Base-by-base conservation (phyloP, 2,797 vertebrate species). In the Notamacropus eugenii region DNA sequence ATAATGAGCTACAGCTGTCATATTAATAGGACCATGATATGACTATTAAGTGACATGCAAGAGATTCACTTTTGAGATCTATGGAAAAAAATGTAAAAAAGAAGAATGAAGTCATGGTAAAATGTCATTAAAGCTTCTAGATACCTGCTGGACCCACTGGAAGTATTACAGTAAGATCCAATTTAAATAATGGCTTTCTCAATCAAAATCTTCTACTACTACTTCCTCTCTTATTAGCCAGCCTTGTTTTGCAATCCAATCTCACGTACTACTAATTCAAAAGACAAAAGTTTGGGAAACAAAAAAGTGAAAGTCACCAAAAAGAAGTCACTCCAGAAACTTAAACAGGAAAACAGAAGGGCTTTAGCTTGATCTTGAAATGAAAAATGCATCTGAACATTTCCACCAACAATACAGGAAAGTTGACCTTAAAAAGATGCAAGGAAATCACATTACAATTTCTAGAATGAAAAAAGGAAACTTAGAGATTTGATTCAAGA, bases 401-500 rank as follows among this genome's bases (percentile, higher is more conserved):
- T 96, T 90, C 82, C 74, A 29, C 11, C 28, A 92, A 50, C 31
- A 1, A 90, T 95, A 96, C 31, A 97, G 50, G 90, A 34, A 8
- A 55, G 46, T 16, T 95, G 92, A 87, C 58, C 91, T 82, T 82
- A n/a, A 93, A 96, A 97, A 97, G 74, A 82, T 82, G 62, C 10
- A 90, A 91, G 90, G 62, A 9, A 54, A 1, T 46, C 34, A 67
- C 40, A 46, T 24, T 46, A 46, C 6, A 46, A 11, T 46, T 82
- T 31, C 40, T 82, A 82, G 40, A 46, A 82, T 46, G 74, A 82
- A 4, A 28, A 55, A 87, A 54, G 46, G 92, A 96, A 90, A 95
- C 54, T 12, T 52, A 91, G 58, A 96, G 74, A 6, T 62, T 34
- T 93, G 46, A n/a, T 52, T 16, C 67, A 93, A 54, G 28, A 91